Conservation (phyloP, 2,797 vertebrate species). For the Serranus cabrilla region DNA sequence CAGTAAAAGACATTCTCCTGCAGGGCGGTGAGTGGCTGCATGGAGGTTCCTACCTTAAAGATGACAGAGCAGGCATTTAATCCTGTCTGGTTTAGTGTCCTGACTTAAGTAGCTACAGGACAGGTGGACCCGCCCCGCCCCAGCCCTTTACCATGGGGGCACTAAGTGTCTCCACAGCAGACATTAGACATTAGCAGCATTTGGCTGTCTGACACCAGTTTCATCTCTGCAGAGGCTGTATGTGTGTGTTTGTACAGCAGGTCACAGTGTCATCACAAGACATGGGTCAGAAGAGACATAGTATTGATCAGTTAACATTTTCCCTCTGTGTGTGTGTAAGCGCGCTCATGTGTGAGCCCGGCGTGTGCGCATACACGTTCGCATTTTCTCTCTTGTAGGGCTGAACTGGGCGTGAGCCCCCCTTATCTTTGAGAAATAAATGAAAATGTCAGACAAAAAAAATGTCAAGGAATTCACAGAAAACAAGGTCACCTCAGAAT, state of each 20-base stretch:
- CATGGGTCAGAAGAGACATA: slow-evolving; percentile 87
- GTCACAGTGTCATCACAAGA: slow-evolving; percentile 75
- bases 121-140: slow-evolving; percentile 89
- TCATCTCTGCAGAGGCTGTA: slow-evolving; percentile 89
- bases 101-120: slow-evolving; percentile 92
- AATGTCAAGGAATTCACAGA: slow-evolving; percentile 90
- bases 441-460: slow-evolving; percentile 94
- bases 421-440: slow-evolving; percentile 88
- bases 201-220: slow-evolving; percentile 96
- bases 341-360: neutral
- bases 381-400: slow-evolving; percentile 29
- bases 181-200: slow-evolving; percentile 85
- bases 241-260: slow-evolving; percentile 66
- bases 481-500: slow-evolving; percentile 92
- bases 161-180: slow-evolving; percentile 89
- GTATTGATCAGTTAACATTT: slow-evolving; percentile 99
- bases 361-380: neutral
- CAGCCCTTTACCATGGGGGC: slow-evolving; percentile 88
- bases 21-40: slow-evolving; percentile 85
- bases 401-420: slow-evolving; percentile 19
- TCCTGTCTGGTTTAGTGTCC: slow-evolving; percentile 90
- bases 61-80: slow-evolving; percentile 91
- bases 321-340: slow-evolving; percentile 69
- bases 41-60: slow-evolving; percentile 82
- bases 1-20: slow-evolving; percentile 91